Evolutionary conservation across 2,113 vertebrate genomes (phyloP).

Genomic region (Nibea albiflora): DNA sequence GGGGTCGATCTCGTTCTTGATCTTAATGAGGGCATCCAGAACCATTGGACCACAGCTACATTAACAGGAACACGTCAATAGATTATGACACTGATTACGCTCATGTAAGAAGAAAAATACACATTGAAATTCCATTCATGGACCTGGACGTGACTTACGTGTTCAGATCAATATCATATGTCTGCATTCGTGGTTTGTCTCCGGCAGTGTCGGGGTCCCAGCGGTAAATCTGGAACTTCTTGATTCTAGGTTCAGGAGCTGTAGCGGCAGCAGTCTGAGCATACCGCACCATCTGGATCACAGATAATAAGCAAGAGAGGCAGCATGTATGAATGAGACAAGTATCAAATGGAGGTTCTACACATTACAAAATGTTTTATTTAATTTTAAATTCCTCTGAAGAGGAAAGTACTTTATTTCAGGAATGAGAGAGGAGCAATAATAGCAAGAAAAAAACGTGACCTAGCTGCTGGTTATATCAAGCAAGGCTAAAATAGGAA

Average conservation of each 20-base stretch:
- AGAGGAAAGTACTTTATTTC: neutral
- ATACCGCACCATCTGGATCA: conserved; percentile 80
- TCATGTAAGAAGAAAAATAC: neutral
- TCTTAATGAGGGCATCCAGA: conserved; percentile 95
- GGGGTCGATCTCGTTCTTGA: conserved; percentile 95
- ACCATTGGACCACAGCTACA: conserved; percentile 95
- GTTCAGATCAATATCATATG: conserved; percentile 91
- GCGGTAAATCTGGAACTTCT: conserved; percentile 94
- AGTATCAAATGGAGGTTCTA: neutral
- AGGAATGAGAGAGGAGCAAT: neutral
- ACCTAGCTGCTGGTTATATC: neutral
- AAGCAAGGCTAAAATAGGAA: conserved; percentile 2
- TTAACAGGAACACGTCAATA: neutral
- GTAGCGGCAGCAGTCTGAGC: conserved; percentile 84
- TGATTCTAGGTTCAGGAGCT: conserved; percentile 83
- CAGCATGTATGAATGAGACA: neutral
- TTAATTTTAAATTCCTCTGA: neutral
- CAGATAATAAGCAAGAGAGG: neutral
- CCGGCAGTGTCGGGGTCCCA: conserved; percentile 93
- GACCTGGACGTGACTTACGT: conserved; percentile 73
- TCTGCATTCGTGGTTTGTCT: conserved; percentile 95
- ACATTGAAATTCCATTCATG: neutral
- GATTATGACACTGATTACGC: neutral
- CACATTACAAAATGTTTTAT: neutral
- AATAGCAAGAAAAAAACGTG: neutral